Evolutionary conservation across 2,113 vertebrate genomes (phyloP).

Genomic region (Hydrolagus affinis): DNA sequence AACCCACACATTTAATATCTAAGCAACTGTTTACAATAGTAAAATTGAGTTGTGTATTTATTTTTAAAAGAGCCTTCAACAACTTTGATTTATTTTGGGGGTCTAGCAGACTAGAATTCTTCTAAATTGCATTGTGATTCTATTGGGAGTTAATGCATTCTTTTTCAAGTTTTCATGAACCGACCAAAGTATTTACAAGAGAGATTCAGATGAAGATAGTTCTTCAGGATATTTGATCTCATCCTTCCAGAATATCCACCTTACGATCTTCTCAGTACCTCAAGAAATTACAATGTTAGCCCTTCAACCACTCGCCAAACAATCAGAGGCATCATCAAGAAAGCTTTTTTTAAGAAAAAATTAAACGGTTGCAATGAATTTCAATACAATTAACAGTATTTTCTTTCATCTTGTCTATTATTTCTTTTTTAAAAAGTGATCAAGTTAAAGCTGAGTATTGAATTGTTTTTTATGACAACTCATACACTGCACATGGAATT

Average conservation of each 20-base stretch:
- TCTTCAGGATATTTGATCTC: too few species aligned
- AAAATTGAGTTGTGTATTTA: not conserved
- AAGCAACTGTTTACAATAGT: not conserved
- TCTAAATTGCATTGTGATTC: not conserved
- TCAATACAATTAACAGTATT: not conserved
- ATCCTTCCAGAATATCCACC: too few species aligned
- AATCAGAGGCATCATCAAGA: not conserved
- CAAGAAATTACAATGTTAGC: not conserved
- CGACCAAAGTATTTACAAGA: not conserved
- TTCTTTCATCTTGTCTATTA: not conserved
- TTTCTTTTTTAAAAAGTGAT: not conserved
- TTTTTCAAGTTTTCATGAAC: not conserved
- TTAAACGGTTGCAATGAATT: too few species aligned
- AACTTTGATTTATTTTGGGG: too few species aligned
- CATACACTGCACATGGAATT: not conserved
- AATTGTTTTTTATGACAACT: not conserved
- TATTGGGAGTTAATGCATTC: not conserved
- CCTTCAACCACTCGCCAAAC: not conserved
- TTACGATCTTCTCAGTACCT: too few species aligned
- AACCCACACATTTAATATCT: not conserved
- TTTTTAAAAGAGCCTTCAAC: not conserved
- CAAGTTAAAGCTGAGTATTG: not conserved
- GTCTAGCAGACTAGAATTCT: not conserved
- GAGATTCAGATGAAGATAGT: too few species aligned
- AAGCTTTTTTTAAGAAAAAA: not conserved